Evolutionary conservation across 2,113 vertebrate species (phyloP).

Genomic region (Platysternon megacephalum): DNA sequence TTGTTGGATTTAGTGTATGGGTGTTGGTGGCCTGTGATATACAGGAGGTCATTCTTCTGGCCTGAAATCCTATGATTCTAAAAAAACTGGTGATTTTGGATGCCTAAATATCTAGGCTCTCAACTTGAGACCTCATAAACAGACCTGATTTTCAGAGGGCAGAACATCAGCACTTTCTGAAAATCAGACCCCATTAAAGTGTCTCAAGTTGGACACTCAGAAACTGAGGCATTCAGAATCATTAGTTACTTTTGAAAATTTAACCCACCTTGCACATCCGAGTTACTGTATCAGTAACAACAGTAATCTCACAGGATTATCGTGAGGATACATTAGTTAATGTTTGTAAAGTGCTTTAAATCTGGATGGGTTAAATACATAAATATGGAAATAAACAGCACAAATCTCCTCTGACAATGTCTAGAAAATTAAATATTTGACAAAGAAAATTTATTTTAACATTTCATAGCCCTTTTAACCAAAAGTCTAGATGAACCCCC

Average conservation of each 20-base stretch:
- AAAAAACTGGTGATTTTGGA: neutral
- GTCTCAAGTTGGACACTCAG: neutral
- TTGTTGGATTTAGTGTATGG: neutral
- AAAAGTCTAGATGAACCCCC: neutral
- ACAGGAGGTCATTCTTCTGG: neutral
- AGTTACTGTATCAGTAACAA: neutral
- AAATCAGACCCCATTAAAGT: accelerated
- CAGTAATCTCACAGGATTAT: neutral
- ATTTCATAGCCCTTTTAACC: neutral
- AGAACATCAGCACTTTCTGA: neutral
- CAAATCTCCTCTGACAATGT: neutral
- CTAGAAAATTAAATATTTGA: neutral
- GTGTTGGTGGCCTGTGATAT: neutral
- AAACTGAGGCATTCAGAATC: neutral
- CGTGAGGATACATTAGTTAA: neutral
- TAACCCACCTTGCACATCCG: neutral
- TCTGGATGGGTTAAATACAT: neutral
- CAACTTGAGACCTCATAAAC: neutral
- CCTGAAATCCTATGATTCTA: neutral
- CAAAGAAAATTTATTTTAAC: neutral
- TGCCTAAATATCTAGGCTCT: neutral
- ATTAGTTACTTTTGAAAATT: neutral
- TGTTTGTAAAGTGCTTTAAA: neutral
- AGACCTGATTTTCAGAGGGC: neutral
- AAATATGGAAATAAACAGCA: neutral